Percentiles rank a stretch among this genome's conserved stretches.
These are phyloP conservation scores for Anoplophora glabripennis DNA, from an alignment of 1,140 invertebrate species.

Conservation along the genomic window DNA sequence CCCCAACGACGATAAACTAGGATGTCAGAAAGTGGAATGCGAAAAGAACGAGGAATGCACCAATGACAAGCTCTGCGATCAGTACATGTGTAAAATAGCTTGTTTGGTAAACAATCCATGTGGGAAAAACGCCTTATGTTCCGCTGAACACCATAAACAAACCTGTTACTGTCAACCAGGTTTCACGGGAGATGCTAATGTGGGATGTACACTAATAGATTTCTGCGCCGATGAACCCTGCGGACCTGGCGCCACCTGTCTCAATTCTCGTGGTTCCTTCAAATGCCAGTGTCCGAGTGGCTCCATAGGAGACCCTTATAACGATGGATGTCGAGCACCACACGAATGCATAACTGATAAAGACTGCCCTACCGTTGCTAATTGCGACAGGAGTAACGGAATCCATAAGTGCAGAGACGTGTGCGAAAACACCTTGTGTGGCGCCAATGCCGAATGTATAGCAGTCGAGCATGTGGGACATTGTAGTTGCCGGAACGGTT, in stretches of 20 bases:
- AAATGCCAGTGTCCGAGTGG: constrained; percentile 75
- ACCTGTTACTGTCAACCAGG: constrained; percentile 82
- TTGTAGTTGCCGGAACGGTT: constrained; percentile 76
- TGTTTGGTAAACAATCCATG: constrained; percentile 78
- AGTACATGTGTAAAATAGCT: constrained; percentile 78
- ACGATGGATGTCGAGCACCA: constrained; percentile 71
- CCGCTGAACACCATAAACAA: constrained; percentile 71
- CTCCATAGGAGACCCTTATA: constrained; percentile 79
- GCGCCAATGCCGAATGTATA: constrained; percentile 78
- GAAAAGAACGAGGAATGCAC: constrained; percentile 67
- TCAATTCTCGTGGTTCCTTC: constrained; percentile 76
- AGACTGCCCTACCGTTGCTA: constrained; percentile 75
- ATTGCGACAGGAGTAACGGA: constrained; percentile 55
- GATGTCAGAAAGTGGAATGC: constrained; percentile 78
- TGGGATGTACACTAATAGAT: constrained; percentile 71
- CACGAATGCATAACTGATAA: constrained; percentile 73
- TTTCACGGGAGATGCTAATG: constrained; percentile 72
- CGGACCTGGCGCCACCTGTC: constrained; percentile 77
- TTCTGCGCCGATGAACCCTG: constrained; percentile 77
- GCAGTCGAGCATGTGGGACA: constrained; percentile 67
- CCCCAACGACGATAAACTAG: constrained; percentile 65
- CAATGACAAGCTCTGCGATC: constrained; percentile 76
- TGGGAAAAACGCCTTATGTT: constrained; percentile 78
- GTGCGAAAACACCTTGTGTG: constrained; percentile 73
- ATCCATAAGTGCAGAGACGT: constrained; percentile 55